A percentile compares a stretch with the other conserved stretches of the same genome.
These are phyloP conservation scores for Caranx melampygus DNA, from an alignment of 2,113 vertebrate genomes.

Conservation along the genomic window DNA sequence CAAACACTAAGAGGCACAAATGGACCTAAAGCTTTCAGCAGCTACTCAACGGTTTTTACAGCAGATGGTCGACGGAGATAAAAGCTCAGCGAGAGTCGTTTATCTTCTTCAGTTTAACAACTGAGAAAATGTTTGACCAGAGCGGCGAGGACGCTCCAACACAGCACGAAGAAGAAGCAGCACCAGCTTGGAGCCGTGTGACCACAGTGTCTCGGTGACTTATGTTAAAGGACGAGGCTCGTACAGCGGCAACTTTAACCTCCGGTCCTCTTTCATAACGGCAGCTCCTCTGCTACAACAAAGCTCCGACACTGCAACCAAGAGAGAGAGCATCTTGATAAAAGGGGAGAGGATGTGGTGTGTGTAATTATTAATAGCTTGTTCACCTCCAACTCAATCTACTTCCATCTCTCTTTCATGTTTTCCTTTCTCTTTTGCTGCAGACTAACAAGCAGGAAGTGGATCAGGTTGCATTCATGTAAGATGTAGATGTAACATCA, in stretches of 20 bases:
- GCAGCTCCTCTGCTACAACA: not conserved
- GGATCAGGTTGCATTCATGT: not conserved
- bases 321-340: constrained; percentile 1
- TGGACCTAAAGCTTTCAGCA: not conserved
- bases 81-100: not conserved
- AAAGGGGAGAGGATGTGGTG: not conserved
- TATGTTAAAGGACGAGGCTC: not conserved
- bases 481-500: not conserved
- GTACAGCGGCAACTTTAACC: not conserved
- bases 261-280: not conserved
- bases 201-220: not conserved
- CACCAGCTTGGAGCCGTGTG: not conserved
- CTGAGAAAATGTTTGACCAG: not conserved
- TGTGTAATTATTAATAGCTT: constrained; percentile 24
- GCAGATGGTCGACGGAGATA: not conserved
- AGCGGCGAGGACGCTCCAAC: not conserved
- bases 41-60: not conserved
- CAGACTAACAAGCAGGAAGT: not conserved
- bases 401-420: not conserved
- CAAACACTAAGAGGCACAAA: constrained; percentile 1
- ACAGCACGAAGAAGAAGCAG: not conserved
- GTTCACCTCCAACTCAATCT: not conserved
- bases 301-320: not conserved
- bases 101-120: not conserved
- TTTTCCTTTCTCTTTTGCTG: not conserved